Evolutionary conservation across 2,888 invertebrate species (phyloP), one percentile per base, ranked within the genome.

Genomic region (Andrena marginata): DNA sequence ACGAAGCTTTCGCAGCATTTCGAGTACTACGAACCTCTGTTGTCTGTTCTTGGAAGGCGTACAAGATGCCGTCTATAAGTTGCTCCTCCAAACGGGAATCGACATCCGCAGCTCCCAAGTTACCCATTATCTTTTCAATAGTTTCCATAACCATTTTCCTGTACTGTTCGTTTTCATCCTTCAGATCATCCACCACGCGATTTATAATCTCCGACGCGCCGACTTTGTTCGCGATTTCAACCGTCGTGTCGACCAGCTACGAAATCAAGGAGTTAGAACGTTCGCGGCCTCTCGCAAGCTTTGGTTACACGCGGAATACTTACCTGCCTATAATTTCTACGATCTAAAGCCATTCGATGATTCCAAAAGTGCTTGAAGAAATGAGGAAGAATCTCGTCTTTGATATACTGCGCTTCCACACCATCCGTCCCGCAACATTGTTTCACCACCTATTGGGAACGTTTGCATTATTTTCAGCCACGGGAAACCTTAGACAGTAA

Each of bases 141-240:
- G 99, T 99, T 94, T 99, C 99, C 99, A 99, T 99, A 2, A 99
- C 99, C 99, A 99, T 99, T 95, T 99, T 99, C 82, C 99, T 96
- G 94, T 99, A 99, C 93, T 99, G 99, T 94, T 99, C 99, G 93
- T 99, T 99, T 94, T 99, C 99, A 93, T 99, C 99, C 94, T 99
- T 99, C 77, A 99, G 95, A 94, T 99, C 99, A 91, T 99, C 99
- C 0, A 99, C 99, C 63, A 99, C 98, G 85, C 99, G 96, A 94
- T 98, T 99, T 81, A 99, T 98, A 85, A 99, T 99, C 95, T 99
- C 99, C 0, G 99, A 99, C 4, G 99, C 98, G n/a, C 99, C 99
- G 72, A 99, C 99, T 95, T 99, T 99, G 94, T 99, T 99, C 7
- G 99, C 99, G 84, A 99, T 99, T 95, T 99, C 99, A 0, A 99